These are phyloP conservation scores for Drosophila bocqueti DNA, from an alignment of 1,140 invertebrate species.

Conservation along the genomic window DNA sequence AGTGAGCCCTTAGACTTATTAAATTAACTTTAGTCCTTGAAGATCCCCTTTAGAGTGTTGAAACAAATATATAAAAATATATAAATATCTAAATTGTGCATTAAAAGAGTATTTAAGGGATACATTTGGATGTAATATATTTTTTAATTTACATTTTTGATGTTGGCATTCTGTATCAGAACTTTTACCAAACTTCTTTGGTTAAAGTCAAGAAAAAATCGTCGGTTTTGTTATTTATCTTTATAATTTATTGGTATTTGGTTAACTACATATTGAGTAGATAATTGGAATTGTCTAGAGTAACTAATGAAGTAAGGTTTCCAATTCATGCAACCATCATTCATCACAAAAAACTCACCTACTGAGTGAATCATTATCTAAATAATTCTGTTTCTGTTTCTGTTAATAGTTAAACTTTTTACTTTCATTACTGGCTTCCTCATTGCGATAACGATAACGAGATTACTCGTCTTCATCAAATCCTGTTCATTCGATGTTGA, in stretches of 20 bases:
- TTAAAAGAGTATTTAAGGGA: neutral
- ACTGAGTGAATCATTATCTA: neutral
- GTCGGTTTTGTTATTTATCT: neutral
- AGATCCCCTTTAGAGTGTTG: neutral
- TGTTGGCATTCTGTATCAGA: neutral
- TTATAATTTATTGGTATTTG: neutral
- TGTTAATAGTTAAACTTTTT: slow-evolving; percentile 13
- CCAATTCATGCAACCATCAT: neutral
- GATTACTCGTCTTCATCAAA: slow-evolving; percentile 2
- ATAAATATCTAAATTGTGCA: neutral
- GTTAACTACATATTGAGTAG: neutral
- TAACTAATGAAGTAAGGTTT: neutral
- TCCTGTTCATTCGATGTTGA: slow-evolving; percentile 15
- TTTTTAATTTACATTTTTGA: neutral
- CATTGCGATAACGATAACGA: slow-evolving; percentile 10
- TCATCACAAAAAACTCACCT: slow-evolving; percentile 1
- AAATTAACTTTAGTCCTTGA: neutral
- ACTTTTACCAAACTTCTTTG: neutral
- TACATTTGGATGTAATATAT: no score
- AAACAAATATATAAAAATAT: neutral
- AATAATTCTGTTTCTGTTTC: slow-evolving; percentile 20
- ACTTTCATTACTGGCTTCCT: slow-evolving; percentile 13
- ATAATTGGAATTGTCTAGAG: neutral
- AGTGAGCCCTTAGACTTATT: slow-evolving; percentile 34
- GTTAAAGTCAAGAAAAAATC: neutral